Evolutionary conservation across 2,113 vertebrate genomes (phyloP), one percentile per base, ranked within the genome.

Genomic region (Pontoporia blainvillei): DNA sequence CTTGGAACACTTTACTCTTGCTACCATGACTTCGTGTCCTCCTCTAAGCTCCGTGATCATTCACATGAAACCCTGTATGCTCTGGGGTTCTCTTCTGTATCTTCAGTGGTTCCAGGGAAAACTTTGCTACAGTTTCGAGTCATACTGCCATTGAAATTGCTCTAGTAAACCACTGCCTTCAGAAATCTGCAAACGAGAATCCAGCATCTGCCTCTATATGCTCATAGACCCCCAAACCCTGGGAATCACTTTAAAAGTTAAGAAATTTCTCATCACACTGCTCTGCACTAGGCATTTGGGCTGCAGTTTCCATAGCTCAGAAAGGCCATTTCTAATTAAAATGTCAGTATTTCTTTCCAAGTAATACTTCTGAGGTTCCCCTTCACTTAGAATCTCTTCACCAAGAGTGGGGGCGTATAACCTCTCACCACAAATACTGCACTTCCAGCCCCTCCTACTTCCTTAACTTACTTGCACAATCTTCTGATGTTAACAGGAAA

Each of bases 1-100:
- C 12, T 31, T 31, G 17, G 3, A 6, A 72, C 2, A 0, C 9
- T 52, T 67, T n/a, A 36, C 9, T 94, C 9, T 36, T 17, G 4
- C 0, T n/a, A 44, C 6, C 3, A 11, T 23, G 10, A 36, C 21
- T 6, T 27, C 1, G 25, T 29, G 12, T 1, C 4, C 10, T 41
- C 39, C 4, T 15, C 57, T 87, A 31, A 21, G 12, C 25, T 73
- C 44, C 66, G 6, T n/a, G 18, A 25, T 62, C 9, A 14, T 36
- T 66, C 34, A 62, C 29, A 49, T 20, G 12, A 46, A 79, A 8
- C 2, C 0, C 23, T 52, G 5, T 13, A 41, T 41, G 2, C 10
- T 91, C 61, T 67, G 29, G 21, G 1, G 0, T 85, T 85, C 12
- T 75, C 0, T 52, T 54, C 49, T 90, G 27, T 85, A n/a, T 31